A percentile compares a stretch with the other conserved stretches of the same genome.
These are phyloP conservation scores for Spizaetus ornatus DNA, from an alignment of 2,113 vertebrate genomes.

Conservation along the genomic window DNA sequence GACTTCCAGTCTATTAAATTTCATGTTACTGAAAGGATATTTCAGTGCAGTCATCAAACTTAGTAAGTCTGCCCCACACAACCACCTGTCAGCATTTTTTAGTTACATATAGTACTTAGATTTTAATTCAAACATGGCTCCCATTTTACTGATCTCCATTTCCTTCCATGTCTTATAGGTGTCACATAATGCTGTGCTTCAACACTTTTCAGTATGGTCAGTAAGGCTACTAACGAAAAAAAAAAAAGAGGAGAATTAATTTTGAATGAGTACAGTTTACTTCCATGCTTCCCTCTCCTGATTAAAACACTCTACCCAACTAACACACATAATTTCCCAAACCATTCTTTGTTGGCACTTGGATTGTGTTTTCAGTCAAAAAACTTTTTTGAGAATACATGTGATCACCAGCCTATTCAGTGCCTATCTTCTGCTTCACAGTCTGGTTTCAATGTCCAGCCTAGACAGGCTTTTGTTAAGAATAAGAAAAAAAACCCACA, in stretches of 20 bases:
- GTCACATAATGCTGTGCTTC: background rate
- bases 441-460: background rate
- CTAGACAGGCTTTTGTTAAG: background rate
- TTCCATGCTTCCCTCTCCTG: background rate
- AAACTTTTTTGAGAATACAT: background rate
- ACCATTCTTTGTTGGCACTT: background rate
- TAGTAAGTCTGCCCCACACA: background rate
- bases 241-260: background rate
- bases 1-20: background rate
- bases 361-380: background rate
- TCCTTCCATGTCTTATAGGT: background rate
- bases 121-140: background rate
- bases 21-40: background rate
- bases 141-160: background rate
- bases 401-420: background rate
- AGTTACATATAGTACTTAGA: background rate
- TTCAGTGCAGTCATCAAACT: background rate
- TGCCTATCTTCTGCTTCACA: background rate
- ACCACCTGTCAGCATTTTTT: background rate
- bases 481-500: rapidly evolving
- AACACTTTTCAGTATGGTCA: background rate
- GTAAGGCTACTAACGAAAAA: background rate
- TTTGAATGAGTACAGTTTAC: background rate
- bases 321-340: background rate
- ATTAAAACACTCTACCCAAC: background rate